Evolutionary conservation across 2,797 vertebrate species (phyloP).

Genomic region (Eremophila alpestris): DNA sequence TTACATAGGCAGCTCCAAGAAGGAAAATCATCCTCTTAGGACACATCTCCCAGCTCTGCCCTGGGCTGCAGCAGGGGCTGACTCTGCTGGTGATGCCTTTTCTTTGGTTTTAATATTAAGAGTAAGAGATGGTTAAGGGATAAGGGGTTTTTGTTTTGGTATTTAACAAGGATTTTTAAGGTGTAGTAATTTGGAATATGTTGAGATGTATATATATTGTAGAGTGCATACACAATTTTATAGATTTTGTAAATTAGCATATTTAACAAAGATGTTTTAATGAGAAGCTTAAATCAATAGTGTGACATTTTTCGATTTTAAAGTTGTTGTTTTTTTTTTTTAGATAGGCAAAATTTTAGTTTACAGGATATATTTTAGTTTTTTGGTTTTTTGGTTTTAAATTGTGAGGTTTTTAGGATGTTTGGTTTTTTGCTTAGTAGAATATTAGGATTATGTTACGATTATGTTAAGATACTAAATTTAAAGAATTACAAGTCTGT

Average conservation of each 20-base stretch:
- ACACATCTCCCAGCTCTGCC: not conserved
- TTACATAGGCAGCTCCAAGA: not conserved
- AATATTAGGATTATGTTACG: not conserved
- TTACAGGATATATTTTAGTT: not conserved
- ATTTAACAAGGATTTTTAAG: not conserved
- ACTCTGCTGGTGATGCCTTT: not conserved
- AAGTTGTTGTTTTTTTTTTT: not conserved
- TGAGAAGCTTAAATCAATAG: not conserved
- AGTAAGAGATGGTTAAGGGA: not conserved
- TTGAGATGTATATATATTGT: rapidly evolving
- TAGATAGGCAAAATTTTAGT: not conserved
- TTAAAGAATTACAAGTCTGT: not conserved
- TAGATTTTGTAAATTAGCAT: not conserved
- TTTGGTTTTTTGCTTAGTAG: not conserved
- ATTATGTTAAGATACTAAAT: not conserved
- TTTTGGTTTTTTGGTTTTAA: not conserved
- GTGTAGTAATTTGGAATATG: not conserved
- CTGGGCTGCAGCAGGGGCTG: not conserved
- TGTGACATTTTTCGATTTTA: rapidly evolving
- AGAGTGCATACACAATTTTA: not conserved
- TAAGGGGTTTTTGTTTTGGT: not conserved
- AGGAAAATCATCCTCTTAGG: not conserved
- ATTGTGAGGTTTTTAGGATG: not conserved
- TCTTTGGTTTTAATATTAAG: no score
- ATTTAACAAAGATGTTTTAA: not conserved